phyloP scores from a whole-genome alignment of 2,113 vertebrate species.

The Archilochus colubris region DNA sequence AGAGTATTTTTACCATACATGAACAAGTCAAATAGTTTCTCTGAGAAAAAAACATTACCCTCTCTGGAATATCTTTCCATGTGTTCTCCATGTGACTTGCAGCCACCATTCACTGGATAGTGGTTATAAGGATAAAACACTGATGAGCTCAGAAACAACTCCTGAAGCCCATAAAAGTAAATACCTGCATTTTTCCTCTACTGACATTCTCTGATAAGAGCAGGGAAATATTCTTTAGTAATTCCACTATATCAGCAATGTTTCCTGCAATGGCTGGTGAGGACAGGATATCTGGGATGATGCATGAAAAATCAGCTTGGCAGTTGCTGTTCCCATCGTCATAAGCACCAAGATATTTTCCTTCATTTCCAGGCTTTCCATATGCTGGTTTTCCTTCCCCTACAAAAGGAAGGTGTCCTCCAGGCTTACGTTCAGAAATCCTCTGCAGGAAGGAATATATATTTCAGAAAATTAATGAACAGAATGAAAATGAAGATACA shows the following conservation, averaged over 20 bases:
- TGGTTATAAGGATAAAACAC: background rate
- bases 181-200: constrained; percentile 74
- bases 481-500: background rate
- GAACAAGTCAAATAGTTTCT: background rate
- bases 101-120: background rate
- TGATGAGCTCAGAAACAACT: background rate
- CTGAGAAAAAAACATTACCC: background rate
- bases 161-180: background rate
- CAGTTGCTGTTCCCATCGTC: constrained; percentile 18
- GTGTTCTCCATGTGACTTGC: background rate
- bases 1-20: background rate
- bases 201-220: constrained; percentile 58
- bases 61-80: background rate
- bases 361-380: background rate
- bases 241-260: constrained; percentile 72
- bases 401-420: background rate
- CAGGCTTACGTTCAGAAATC: background rate
- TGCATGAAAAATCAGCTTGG: constrained; percentile 66
- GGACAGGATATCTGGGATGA: constrained; percentile 59
- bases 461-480: background rate
- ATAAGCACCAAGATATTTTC: background rate
- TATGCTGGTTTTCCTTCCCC: background rate
- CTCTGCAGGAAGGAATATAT: background rate
- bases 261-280: constrained; percentile 73
- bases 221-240: constrained; percentile 71